Conservation (phyloP, 2,797 vertebrate species). For the Bovichtus variegatus region DNA sequence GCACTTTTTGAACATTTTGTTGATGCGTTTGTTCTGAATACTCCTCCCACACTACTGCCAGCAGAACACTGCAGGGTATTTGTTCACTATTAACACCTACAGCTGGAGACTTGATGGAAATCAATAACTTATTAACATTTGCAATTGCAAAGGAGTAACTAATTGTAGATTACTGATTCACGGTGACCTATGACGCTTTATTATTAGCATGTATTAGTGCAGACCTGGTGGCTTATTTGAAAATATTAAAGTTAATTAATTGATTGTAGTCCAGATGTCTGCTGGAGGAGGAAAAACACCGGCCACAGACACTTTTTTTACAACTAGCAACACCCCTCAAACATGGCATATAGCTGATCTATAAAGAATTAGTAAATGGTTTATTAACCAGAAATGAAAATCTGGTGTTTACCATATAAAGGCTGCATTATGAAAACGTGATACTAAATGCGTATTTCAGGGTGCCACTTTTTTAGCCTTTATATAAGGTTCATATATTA, state of each 20-base stretch:
- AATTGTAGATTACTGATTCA: too few relatives aligned
- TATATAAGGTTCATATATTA: background rate
- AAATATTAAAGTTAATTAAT: background rate
- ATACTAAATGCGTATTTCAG: background rate
- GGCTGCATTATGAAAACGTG: background rate
- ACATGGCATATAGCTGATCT: background rate
- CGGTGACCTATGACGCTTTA: background rate
- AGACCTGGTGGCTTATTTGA: background rate
- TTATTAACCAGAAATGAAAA: background rate
- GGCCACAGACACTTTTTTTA: background rate
- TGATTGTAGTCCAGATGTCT: background rate
- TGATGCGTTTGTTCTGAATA: background rate
- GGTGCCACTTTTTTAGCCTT: background rate
- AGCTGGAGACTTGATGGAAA: background rate
- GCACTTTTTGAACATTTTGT: background rate
- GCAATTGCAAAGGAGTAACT: background rate
- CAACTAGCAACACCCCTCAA: background rate
- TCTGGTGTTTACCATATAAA: background rate
- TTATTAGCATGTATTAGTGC: background rate
- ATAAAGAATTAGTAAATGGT: background rate
- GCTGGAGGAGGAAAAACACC: background rate
- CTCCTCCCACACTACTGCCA: background rate
- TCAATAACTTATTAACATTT: slow-evolving; percentile 22
- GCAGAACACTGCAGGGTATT: background rate
- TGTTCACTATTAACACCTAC: slow-evolving; percentile 21